These are phyloP conservation scores for Gymnarchus niloticus DNA, from an alignment of 2,113 vertebrate genomes.

Conservation along the genomic window DNA sequence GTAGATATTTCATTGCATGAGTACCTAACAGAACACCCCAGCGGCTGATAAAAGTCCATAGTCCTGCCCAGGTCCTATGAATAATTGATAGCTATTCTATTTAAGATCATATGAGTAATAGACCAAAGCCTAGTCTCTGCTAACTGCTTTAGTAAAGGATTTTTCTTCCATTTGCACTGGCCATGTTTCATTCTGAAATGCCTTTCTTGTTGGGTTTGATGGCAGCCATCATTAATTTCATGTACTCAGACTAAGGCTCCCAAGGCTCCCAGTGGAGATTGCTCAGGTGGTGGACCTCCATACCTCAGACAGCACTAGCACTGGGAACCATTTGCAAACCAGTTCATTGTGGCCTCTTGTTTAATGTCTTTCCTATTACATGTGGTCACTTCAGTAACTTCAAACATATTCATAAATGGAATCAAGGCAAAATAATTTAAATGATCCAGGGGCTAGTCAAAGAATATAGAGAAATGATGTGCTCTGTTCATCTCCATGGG, in stretches of 20 bases:
- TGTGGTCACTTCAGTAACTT: neutral
- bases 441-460: neutral
- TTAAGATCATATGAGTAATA: constrained; percentile 34
- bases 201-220: neutral
- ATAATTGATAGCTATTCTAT: constrained; percentile 40
- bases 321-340: neutral
- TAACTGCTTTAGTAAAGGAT: constrained; percentile 28
- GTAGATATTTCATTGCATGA: constrained; percentile 10
- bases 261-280: too few relatives aligned
- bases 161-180: constrained; percentile 3
- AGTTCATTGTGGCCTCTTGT: neutral
- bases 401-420: neutral
- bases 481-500: too few relatives aligned
- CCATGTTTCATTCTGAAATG: constrained; percentile 9
- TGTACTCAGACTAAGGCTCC: too few relatives aligned
- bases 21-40: constrained; percentile 1
- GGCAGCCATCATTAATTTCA: neutral
- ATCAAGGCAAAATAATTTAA: neutral
- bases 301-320: neutral
- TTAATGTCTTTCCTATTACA: neutral
- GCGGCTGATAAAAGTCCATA: neutral
- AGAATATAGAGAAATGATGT: too few relatives aligned
- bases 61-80: constrained; percentile 28
- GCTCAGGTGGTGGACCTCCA: too few relatives aligned
- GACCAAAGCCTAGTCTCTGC: neutral